phyloP scores from a whole-genome alignment of 2,797 vertebrate species.

The Acanthis flammea region DNA sequence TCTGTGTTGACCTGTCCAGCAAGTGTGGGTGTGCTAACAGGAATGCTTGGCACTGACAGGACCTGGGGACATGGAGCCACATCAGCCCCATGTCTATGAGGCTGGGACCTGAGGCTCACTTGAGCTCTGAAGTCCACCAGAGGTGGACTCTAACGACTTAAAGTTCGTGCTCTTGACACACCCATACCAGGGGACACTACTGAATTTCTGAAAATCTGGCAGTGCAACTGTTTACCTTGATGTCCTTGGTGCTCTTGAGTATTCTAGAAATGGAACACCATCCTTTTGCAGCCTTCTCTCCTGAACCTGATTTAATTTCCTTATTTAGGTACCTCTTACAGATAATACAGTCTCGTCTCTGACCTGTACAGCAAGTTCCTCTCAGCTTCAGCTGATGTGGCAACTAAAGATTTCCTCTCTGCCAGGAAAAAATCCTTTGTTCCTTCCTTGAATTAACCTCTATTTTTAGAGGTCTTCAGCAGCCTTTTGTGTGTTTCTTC shows the following conservation, averaged over 20 bases:
- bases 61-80: not conserved
- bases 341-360: not conserved
- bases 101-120: not conserved
- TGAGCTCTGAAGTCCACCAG: not conserved
- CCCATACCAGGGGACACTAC: not conserved
- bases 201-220: not conserved
- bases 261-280: not conserved
- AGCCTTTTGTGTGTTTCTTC: not conserved
- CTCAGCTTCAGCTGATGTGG: not conserved
- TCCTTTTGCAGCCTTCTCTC: not conserved
- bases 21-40: not conserved
- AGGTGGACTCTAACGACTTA: not conserved
- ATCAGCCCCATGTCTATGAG: not conserved
- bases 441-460: not conserved
- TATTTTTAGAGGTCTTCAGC: not conserved
- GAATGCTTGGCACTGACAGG: not conserved
- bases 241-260: not conserved
- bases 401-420: not conserved
- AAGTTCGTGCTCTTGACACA: not conserved
- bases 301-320: not conserved
- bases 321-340: not conserved
- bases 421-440: not conserved
- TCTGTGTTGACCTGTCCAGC: rapidly evolving
- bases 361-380: not conserved
- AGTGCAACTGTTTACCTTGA: not conserved